These are phyloP conservation scores for Potamilus streckersoni DNA, from an alignment of 1,140 invertebrate genomes.

Conservation along the genomic window DNA sequence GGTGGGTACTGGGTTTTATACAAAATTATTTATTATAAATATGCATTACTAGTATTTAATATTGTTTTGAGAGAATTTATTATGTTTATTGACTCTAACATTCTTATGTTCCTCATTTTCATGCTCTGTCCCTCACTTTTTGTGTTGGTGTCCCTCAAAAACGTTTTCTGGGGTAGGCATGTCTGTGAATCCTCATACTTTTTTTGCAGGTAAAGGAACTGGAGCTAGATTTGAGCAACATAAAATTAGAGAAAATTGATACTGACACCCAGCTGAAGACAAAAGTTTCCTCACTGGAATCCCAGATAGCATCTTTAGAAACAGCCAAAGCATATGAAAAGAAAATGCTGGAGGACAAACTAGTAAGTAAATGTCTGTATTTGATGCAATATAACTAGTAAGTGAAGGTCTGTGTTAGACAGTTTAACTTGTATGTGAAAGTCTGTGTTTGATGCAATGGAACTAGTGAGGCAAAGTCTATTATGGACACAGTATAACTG, in stretches of 20 bases:
- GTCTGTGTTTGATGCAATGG: too few species aligned
- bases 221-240: conserved; percentile 39
- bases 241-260: conserved; percentile 43
- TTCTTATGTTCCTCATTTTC: too few species aligned
- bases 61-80: too few species aligned
- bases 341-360: conserved; percentile 32
- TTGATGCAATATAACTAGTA: background rate
- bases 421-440: background rate
- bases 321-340: conserved; percentile 42
- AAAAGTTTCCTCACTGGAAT: conserved; percentile 53
- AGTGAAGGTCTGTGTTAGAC: background rate
- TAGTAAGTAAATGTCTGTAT: conserved; percentile 46
- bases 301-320: conserved; percentile 44
- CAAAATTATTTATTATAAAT: too few species aligned
- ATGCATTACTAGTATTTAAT: too few species aligned
- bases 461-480: too few species aligned
- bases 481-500: too few species aligned
- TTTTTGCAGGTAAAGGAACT: conserved; percentile 40
- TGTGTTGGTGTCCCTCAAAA: too few species aligned
- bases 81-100: too few species aligned
- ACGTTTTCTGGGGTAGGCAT: too few species aligned
- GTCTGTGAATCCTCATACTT: background rate
- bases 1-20: too few species aligned
- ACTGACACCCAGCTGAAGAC: conserved; percentile 49
- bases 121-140: too few species aligned